phyloP scores from a whole-genome alignment of 1,140 invertebrate genomes.

The Callitettix versicolor region DNA sequence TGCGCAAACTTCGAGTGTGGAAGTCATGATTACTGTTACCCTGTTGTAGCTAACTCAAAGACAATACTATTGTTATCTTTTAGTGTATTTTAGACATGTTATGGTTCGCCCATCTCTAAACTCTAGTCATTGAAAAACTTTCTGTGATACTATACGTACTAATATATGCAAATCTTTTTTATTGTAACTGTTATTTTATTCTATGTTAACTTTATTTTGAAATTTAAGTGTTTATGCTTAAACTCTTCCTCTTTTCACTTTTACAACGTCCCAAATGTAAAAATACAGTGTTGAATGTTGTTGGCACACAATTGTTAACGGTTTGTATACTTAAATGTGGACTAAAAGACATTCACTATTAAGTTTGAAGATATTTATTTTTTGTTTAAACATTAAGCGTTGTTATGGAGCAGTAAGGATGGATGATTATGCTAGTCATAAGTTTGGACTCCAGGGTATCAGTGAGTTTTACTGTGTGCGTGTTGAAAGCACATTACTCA shows the following conservation, averaged over 20 bases:
- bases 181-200: conserved; percentile 15
- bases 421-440: not conserved
- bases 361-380: conserved; percentile 15
- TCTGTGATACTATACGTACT: conserved; percentile 26
- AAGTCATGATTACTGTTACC: conserved; percentile 45
- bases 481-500: conserved; percentile 6
- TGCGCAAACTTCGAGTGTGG: conserved; percentile 62
- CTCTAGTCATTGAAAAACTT: conserved; percentile 25
- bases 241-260: conserved; percentile 15
- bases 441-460: not conserved
- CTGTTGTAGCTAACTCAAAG: conserved; percentile 6
- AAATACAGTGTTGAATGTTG: too few species aligned
- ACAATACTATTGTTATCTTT: conserved; percentile 15
- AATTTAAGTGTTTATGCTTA: conserved; percentile 11
- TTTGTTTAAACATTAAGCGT: not conserved
- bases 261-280: not conserved
- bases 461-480: not conserved
- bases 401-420: not conserved
- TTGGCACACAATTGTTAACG: conserved; percentile 5
- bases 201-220: conserved; percentile 11
- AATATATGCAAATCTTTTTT: conserved; percentile 16
- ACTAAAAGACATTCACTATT: conserved; percentile 5
- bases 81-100: conserved; percentile 13
- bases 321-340: conserved; percentile 6
- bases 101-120: conserved; percentile 16